A percentile compares a stretch with the other conserved stretches of the same genome.
These are phyloP conservation scores for Heliconius ethilla DNA, from an alignment of 2,888 invertebrate species.

Conservation along the genomic window DNA sequence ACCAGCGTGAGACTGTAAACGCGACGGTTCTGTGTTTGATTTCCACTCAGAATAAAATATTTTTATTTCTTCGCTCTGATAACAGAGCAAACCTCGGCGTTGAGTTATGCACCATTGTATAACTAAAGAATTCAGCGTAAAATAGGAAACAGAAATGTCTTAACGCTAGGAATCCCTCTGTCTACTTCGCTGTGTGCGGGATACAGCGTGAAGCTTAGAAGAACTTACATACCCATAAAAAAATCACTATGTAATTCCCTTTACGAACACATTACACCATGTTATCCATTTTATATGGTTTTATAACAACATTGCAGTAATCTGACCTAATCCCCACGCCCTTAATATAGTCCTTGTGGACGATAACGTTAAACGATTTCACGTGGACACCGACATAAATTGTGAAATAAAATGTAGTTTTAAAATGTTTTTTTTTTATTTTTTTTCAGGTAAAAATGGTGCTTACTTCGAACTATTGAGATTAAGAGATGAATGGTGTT, in stretches of 20 bases:
- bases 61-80: no score
- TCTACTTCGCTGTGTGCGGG: no score
- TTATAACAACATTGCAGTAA: slow-evolving; percentile 47
- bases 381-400: slow-evolving; percentile 44
- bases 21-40: no score
- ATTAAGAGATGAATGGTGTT: slow-evolving; percentile 24
- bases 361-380: slow-evolving; percentile 57
- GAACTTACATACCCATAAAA: neutral
- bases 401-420: slow-evolving; percentile 15
- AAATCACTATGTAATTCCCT: neutral
- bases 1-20: no score
- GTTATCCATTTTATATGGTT: slow-evolving; percentile 27
- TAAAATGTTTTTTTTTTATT: slow-evolving; percentile 24
- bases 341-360: slow-evolving; percentile 53
- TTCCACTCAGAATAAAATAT: no score
- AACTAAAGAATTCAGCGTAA: no score
- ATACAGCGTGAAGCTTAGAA: no score
- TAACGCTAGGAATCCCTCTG: no score
- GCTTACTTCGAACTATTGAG: slow-evolving; percentile 18
- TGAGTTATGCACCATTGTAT: no score
- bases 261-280: neutral
- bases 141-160: no score
- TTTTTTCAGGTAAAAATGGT: slow-evolving; percentile 43
- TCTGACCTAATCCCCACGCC: slow-evolving; percentile 49
- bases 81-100: no score